These are phyloP conservation scores for Agapornis canus DNA, from an alignment of 2,797 vertebrate species.

Conservation along the genomic window DNA sequence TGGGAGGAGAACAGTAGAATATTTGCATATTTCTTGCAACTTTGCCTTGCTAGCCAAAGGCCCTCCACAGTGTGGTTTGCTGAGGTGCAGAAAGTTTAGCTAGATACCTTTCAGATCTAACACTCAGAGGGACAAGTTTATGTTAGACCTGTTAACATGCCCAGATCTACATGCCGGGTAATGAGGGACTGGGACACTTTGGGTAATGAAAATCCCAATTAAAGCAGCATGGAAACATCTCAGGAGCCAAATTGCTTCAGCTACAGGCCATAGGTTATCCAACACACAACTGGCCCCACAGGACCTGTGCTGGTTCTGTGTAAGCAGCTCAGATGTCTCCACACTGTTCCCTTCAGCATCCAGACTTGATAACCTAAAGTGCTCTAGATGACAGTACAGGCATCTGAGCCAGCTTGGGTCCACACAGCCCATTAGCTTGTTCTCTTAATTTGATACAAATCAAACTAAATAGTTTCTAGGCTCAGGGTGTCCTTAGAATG, in stretches of 20 bases:
- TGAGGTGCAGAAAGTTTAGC: not conserved
- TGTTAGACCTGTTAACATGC: not conserved
- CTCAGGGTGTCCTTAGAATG: not conserved
- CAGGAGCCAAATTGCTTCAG: not conserved
- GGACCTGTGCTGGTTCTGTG: not conserved
- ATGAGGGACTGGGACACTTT: not conserved
- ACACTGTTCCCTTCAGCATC: not conserved
- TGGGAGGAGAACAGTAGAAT: not conserved
- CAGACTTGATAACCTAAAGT: not conserved
- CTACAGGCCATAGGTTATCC: not conserved
- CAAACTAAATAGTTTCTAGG: constrained; percentile 1
- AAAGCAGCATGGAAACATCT: not conserved
- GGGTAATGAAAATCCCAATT: not conserved
- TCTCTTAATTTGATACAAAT: constrained; percentile 13
- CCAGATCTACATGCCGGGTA: not conserved
- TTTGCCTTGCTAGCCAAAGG: not conserved
- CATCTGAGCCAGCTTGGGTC: not conserved
- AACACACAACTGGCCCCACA: not conserved
- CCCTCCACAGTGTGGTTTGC: not conserved
- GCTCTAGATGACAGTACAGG: not conserved
- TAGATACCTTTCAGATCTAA: not conserved
- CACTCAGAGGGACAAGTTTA: not conserved
- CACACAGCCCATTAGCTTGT: constrained; percentile 1
- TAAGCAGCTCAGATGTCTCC: not conserved
- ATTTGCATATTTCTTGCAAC: constrained; percentile 21